Conservation (phyloP, 2,113 vertebrate genomes). For the Rynchops niger region DNA sequence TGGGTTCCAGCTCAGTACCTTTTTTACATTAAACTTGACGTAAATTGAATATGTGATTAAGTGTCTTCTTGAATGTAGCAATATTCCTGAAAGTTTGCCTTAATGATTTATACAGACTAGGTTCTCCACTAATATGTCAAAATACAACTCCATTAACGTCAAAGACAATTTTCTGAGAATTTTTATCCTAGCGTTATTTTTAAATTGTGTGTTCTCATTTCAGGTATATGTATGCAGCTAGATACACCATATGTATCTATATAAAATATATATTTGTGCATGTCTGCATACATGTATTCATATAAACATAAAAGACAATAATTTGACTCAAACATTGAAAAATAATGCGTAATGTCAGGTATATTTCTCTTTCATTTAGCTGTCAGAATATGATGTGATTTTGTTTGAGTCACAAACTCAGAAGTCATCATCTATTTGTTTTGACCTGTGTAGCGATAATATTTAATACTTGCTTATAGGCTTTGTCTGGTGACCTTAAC, state of each 20-base stretch:
- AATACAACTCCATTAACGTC: not conserved
- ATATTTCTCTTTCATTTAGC: not conserved
- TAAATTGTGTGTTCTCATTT: not conserved
- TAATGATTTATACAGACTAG: not conserved
- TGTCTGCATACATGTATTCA: not conserved
- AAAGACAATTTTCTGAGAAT: not conserved
- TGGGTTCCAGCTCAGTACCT: not conserved
- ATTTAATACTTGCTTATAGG: not conserved
- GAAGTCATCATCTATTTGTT: not conserved
- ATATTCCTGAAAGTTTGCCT: not conserved
- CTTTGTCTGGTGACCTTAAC: not conserved
- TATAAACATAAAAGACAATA: not conserved
- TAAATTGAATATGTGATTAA: not conserved
- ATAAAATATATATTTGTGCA: not conserved
- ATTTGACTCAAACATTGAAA: not conserved
- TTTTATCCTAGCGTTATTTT: not conserved
- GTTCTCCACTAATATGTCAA: not conserved
- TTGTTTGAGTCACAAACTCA: not conserved
- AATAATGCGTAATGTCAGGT: not conserved
- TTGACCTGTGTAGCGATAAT: not conserved
- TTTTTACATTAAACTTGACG: not conserved
- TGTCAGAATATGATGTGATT: not conserved
- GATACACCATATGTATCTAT: not conserved
- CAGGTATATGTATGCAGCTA: not conserved
- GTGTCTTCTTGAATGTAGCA: not conserved